These are phyloP conservation scores for Hydrocynus forskahlii DNA, from an alignment of 2,797 vertebrate species.

Conservation along the genomic window DNA sequence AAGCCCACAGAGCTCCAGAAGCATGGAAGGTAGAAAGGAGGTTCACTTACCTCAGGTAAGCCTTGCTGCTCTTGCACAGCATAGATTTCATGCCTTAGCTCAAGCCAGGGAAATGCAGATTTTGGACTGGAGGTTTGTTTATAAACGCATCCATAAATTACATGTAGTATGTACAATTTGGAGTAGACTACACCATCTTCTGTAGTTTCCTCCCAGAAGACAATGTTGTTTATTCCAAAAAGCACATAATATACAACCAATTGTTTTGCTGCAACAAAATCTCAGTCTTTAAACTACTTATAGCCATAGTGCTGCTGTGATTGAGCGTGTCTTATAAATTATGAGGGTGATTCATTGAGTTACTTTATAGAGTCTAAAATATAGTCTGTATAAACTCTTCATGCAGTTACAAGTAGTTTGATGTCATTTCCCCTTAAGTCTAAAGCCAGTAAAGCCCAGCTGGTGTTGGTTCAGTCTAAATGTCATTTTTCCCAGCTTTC, in stretches of 20 bases:
- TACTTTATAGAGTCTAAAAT: not conserved
- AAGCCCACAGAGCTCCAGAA: slow-evolving; percentile 14
- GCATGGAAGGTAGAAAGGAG: slow-evolving; percentile 50
- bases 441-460: not conserved
- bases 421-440: not conserved
- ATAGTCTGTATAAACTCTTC: not conserved
- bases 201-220: not conserved
- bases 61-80: not conserved
- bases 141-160: not conserved
- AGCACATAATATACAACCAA: not conserved
- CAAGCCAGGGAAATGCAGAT: not conserved
- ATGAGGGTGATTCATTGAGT: not conserved
- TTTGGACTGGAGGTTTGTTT: not conserved
- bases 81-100: not conserved
- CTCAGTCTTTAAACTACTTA: not conserved
- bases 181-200: not conserved
- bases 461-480: not conserved
- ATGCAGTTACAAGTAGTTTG: not conserved
- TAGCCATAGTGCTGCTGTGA: not conserved
- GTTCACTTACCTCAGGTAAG: slow-evolving; percentile 74
- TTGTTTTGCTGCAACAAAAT: not conserved
- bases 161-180: not conserved
- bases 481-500: not conserved
- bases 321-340: not conserved
- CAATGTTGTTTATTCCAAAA: not conserved